Evolutionary conservation across 2,113 vertebrate genomes (phyloP).

Genomic region (Burhinus bistriatus): DNA sequence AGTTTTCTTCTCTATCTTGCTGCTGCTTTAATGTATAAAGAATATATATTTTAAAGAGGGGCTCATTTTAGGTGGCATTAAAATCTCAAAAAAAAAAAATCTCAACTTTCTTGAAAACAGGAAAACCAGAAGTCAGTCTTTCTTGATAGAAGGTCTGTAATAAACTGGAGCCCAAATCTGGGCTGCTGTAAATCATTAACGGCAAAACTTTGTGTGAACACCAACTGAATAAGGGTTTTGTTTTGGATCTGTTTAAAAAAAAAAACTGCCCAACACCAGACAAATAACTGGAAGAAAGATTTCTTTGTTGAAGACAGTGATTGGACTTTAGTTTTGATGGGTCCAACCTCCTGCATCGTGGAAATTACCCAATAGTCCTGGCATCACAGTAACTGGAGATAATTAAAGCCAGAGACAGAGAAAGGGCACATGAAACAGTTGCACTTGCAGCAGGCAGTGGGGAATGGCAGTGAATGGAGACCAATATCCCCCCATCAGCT

Average conservation of each 20-base stretch:
- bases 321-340: neutral
- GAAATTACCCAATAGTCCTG: neutral
- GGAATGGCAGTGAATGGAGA: accelerated
- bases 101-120: neutral
- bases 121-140: neutral
- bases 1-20: neutral
- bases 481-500: neutral
- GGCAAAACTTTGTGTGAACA: neutral
- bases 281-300: constrained; percentile 24
- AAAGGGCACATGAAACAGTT: neutral
- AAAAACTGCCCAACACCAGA: neutral
- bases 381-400: neutral
- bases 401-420: neutral
- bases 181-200: neutral
- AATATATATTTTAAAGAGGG: neutral
- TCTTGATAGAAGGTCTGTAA: neutral
- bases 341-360: neutral
- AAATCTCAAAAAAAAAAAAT: neutral
- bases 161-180: neutral
- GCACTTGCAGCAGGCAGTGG: neutral
- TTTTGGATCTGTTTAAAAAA: neutral
- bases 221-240: neutral
- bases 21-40: neutral
- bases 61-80: neutral
- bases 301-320: neutral